Percentiles rank a stretch among this genome's conserved stretches.
phyloP scores from a whole-genome alignment of 2,113 vertebrate species.

The Haplotaxodon microlepis region DNA sequence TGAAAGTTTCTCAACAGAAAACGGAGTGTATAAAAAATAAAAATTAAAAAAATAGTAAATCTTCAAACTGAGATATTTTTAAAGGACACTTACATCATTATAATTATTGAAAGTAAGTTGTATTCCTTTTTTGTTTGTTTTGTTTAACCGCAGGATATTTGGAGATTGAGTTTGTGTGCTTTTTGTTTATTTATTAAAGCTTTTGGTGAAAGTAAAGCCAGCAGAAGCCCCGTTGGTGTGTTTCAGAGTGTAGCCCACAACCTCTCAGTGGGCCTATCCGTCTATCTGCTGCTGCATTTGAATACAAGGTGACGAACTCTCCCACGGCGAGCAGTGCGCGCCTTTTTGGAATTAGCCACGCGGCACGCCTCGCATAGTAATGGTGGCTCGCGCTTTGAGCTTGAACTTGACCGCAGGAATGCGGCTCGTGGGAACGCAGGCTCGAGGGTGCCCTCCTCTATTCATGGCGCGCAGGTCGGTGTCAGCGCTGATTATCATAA shows the following conservation, averaged over 20 bases:
- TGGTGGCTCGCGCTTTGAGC: slow-evolving; percentile 61
- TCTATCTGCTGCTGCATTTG: not conserved
- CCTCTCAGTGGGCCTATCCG: not conserved
- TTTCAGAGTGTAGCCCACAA: not conserved
- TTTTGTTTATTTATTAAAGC: not conserved
- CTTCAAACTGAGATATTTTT: not conserved
- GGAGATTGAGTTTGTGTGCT: not conserved
- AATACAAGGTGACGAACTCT: slow-evolving; percentile 49
- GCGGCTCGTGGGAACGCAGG: slow-evolving; percentile 70
- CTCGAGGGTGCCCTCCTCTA: slow-evolving; percentile 51
- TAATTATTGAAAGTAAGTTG: not conserved
- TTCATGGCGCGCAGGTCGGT: slow-evolving; percentile 64
- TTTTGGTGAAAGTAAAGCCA: not conserved
- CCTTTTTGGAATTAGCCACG: slow-evolving; percentile 56
- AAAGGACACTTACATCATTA: not conserved
- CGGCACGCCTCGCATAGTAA: slow-evolving; percentile 63
- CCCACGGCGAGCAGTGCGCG: slow-evolving; percentile 47
- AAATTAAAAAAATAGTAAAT: not conserved
- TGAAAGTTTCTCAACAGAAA: not conserved
- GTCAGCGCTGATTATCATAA: slow-evolving; percentile 75
- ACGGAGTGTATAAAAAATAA: not conserved
- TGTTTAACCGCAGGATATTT: not conserved
- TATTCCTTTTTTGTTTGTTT: not conserved
- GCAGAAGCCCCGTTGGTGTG: not conserved
- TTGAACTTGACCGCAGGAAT: slow-evolving; percentile 77